Evolutionary conservation across 2,113 vertebrate species (phyloP).

Genomic region (Alexandromys fortis): DNA sequence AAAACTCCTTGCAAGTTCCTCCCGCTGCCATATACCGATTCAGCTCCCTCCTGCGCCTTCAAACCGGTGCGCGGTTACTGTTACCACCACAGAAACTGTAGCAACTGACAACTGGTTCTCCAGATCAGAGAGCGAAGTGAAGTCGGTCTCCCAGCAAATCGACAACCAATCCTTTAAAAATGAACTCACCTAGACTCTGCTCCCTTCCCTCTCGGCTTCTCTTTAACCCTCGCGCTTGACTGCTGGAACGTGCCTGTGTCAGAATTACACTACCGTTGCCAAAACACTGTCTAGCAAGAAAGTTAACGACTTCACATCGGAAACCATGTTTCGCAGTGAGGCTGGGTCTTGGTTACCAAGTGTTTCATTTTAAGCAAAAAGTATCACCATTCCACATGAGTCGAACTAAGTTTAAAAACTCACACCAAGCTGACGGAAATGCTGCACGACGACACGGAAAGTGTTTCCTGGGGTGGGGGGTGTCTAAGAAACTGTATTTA

Average conservation of each 20-base stretch:
- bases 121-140: conserved; percentile 33
- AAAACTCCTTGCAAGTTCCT: neutral
- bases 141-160: conserved; percentile 34
- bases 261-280: neutral
- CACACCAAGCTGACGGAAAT: neutral
- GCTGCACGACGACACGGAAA: neutral
- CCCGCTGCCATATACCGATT: neutral
- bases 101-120: neutral
- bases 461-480: neutral
- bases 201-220: conserved; percentile 20
- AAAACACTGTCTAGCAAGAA: conserved; percentile 29
- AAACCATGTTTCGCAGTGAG: neutral
- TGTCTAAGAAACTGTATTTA: neutral
- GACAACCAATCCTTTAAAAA: conserved; percentile 45
- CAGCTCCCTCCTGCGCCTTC: neutral
- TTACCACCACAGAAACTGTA: neutral
- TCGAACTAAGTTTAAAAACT: conserved; percentile 17
- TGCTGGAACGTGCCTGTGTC: neutral
- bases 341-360: neutral
- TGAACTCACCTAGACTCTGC: neutral
- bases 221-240: neutral
- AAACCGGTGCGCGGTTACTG: conserved; percentile 17
- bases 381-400: neutral
- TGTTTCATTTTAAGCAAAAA: neutral
- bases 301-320: neutral